Conservation (phyloP, 64 coral and sea anemone species). For the Stichodactyla mertensii region DNA sequence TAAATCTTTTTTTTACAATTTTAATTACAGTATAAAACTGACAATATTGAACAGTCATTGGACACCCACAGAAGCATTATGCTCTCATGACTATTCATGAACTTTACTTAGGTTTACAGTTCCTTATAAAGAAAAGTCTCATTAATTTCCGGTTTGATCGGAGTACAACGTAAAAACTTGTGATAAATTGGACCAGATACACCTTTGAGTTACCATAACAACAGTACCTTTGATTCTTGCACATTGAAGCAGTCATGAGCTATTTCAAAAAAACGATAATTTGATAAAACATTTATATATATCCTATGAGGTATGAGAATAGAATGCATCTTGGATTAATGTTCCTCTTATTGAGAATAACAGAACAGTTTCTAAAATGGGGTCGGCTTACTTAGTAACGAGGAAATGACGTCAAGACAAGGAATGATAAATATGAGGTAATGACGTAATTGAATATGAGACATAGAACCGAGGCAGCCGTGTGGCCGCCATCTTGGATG, state of each 20-base stretch:
- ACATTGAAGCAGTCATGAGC: neutral
- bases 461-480: neutral
- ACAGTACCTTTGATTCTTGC: neutral
- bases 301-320: neutral
- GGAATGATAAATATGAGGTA: conserved; percentile 11
- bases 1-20: no score
- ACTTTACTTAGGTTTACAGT: neutral
- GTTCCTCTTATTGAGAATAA: neutral
- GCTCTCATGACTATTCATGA: neutral
- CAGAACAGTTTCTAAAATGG: neutral
- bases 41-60: no score
- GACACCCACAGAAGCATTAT: no score
- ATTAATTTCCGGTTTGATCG: neutral
- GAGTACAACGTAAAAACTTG: neutral
- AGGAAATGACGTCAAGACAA: conserved; percentile 18
- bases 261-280: neutral
- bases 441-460: conserved; percentile 1
- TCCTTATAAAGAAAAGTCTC: neutral
- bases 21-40: no score
- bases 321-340: neutral
- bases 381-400: neutral
- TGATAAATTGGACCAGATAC: neutral
- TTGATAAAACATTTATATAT: no score
- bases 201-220: neutral
- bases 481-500: conserved; percentile 19